Conservation (phyloP, 2,113 vertebrate genomes). For the Gila orcuttii region DNA sequence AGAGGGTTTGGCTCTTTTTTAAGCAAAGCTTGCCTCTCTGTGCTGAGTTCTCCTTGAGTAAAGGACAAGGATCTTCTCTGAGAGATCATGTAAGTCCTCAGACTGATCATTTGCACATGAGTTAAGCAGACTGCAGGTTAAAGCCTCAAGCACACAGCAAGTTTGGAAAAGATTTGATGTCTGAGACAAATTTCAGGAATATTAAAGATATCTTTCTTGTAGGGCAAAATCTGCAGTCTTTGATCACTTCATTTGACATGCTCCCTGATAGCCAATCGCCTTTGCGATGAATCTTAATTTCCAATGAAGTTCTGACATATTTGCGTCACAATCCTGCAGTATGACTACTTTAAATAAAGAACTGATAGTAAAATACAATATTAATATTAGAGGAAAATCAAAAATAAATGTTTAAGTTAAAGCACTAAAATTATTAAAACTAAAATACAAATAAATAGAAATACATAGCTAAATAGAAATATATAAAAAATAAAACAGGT, state of each 20-base stretch:
- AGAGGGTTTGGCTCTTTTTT: background rate
- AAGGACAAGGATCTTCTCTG: conserved; percentile 15
- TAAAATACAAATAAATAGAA: background rate
- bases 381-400: background rate
- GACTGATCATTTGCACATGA: background rate
- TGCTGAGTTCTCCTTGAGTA: conserved; percentile 29
- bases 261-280: background rate
- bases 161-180: background rate
- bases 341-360: background rate
- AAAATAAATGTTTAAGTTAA: background rate
- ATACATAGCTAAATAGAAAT: background rate
- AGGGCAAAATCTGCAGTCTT: background rate
- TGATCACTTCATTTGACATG: conserved; percentile 12
- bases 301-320: background rate
- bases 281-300: background rate
- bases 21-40: conserved; percentile 34
- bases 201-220: conserved; percentile 6
- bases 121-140: conserved; percentile 22
- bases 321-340: background rate
- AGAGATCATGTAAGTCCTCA: background rate
- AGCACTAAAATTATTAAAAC: background rate
- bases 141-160: conserved; percentile 4
- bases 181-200: background rate
- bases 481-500: background rate
- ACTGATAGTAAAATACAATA: background rate